Evolutionary conservation across 2,113 vertebrate genomes (phyloP), one percentile per base, ranked within the genome.

Genomic region (Empidonax alnorum): DNA sequence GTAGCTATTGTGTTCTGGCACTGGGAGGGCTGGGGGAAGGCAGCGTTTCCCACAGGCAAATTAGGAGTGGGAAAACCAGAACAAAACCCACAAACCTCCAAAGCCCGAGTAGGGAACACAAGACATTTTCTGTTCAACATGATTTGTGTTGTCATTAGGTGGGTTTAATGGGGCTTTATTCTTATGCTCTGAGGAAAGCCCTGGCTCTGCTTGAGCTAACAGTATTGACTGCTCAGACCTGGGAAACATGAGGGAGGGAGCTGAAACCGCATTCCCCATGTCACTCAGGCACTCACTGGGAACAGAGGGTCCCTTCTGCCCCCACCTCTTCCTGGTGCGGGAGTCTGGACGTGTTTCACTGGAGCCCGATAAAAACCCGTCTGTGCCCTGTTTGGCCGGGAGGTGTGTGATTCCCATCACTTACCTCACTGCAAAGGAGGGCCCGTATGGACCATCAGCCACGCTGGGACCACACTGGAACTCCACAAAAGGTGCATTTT

Each of bases 121-220:
- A 81, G 79, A 56, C 39, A 53, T 87, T 89, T 96, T 96, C 88
- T 86, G 61, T 93, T 90, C 7, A 1, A 66, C 65, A n/a, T 80
- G 79, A 93, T 90, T 94, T 92, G 83, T 74, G 55, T 42, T 95
- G 83, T 86, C 92, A 90, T 90, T 96, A 93, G 90, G 65, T 81
- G 68, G 65, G 44, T 77, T 94, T 95, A 84, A 81, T 63, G 37
- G 79, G 72, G 62, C 82, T 90, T 93, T 85, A 76, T 87, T 85
- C 58, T 87, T 78, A 81, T 4, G 68, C 92, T 75, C 72, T 37
- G 68, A 93, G 68, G 65, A 81, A 77, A 67, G 88, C 46, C 49
- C 25, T 63, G 39, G 81, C 90, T 93, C 77, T 93, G 55, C 65
- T 50, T 71, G 72, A 92, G 72, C 90, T 82, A 46, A 53, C 90